Conservation (phyloP, 1,140 invertebrate genomes). For the Oncopodura yosiiana region DNA sequence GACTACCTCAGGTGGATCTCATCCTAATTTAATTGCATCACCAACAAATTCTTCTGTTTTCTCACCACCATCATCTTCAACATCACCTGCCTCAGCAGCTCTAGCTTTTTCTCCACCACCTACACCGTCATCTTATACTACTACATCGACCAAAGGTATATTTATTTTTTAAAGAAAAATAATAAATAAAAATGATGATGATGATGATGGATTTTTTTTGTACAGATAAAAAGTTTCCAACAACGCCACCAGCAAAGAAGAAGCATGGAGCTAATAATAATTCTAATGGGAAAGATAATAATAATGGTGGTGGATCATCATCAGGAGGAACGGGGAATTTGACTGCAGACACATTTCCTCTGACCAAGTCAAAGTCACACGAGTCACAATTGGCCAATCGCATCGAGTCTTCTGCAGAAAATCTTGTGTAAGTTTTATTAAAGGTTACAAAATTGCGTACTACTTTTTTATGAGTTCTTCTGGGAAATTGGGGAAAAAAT, state of each 20-base stretch:
- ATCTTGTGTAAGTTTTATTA: constrained; percentile 28
- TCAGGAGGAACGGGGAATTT: constrained; percentile 35
- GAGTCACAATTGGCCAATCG: constrained; percentile 70
- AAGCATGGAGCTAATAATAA: constrained; percentile 53
- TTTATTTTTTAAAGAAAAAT: not conserved
- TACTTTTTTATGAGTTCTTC: too few relatives aligned
- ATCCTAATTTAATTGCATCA: constrained; percentile 34
- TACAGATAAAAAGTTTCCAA: constrained; percentile 49
- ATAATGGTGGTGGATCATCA: not conserved
- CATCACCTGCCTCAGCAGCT: constrained; percentile 38
- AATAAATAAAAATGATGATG: not conserved
- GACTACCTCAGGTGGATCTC: constrained; percentile 24
- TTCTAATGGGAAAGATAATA: constrained; percentile 40
- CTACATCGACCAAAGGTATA: constrained; percentile 42
- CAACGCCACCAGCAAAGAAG: constrained; percentile 65
- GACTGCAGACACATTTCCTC: constrained; percentile 50
- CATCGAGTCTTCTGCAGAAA: constrained; percentile 44
- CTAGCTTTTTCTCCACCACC: constrained; percentile 48
- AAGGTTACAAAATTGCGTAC: too few relatives aligned
- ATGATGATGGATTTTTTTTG: too few relatives aligned
- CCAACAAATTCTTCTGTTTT: constrained; percentile 38
- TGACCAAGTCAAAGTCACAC: constrained; percentile 83
- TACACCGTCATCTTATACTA: constrained; percentile 54
- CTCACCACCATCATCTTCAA: constrained; percentile 37
- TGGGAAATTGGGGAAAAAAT: too few relatives aligned